Percentiles rank a stretch among this genome's conserved stretches.
phyloP scores from a whole-genome alignment of 2,797 vertebrate genomes.

The Tinamus major region DNA sequence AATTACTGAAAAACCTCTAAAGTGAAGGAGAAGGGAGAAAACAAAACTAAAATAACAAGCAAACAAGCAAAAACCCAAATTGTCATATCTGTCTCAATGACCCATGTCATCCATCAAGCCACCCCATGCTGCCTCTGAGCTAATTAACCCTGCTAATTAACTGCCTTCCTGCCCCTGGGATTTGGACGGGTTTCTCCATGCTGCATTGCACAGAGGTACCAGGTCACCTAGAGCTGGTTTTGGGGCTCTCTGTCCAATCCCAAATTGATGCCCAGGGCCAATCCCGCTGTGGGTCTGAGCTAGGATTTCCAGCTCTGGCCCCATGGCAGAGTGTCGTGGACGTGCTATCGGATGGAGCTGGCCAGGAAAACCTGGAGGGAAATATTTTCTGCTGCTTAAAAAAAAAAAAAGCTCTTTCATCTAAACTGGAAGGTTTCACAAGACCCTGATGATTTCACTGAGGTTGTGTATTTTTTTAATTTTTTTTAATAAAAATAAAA shows the following conservation, averaged over 20 bases:
- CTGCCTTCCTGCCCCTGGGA: not conserved
- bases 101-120: not conserved
- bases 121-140: not conserved
- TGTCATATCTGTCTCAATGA: not conserved
- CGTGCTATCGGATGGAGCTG: not conserved
- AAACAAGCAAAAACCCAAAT: not conserved
- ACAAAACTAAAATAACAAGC: not conserved
- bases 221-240: not conserved
- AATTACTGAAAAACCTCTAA: not conserved
- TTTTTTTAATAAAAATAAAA: not conserved
- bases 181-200: not conserved
- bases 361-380: constrained; percentile 37
- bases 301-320: not conserved
- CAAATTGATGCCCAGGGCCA: not conserved
- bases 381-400: constrained; percentile 18
- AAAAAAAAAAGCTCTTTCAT: not conserved
- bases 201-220: not conserved
- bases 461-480: not conserved
- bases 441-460: not conserved
- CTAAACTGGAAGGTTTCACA: constrained; percentile 45
- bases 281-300: not conserved
- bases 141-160: not conserved
- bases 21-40: not conserved
- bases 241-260: not conserved
- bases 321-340: rapidly evolving